Evolutionary conservation across 2,113 vertebrate species (phyloP).

Genomic region (Potamarius usumacintae): DNA sequence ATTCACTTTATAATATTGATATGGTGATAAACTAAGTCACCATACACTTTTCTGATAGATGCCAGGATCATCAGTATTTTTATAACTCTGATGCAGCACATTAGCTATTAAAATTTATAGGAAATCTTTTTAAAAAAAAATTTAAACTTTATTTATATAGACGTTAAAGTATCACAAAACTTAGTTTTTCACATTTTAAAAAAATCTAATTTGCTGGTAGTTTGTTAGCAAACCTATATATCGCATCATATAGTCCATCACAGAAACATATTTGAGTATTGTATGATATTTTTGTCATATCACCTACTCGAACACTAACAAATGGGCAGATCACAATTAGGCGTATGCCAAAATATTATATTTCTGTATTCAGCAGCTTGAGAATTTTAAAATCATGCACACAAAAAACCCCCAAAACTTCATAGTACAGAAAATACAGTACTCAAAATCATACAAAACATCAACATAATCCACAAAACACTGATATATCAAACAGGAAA

Average conservation of each 20-base stretch:
- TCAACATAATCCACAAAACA: constrained; percentile 63
- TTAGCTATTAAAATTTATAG: neutral
- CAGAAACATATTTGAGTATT: neutral
- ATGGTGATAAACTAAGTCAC: neutral
- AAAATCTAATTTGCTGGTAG: neutral
- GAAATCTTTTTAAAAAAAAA: neutral
- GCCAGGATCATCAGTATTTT: neutral
- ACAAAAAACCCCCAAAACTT: too few species aligned
- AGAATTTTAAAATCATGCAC: neutral
- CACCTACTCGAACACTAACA: neutral
- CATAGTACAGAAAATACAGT: constrained; percentile 3
- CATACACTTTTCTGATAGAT: neutral
- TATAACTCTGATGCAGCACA: neutral
- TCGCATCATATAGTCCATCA: neutral
- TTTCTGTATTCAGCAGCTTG: neutral
- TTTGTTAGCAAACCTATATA: neutral
- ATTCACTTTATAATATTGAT: neutral
- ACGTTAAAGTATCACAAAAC: too few species aligned
- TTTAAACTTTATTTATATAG: too few species aligned
- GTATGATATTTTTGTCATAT: neutral
- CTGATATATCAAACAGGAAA: neutral
- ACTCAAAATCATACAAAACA: constrained; percentile 63
- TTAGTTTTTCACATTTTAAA: neutral
- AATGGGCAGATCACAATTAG: neutral
- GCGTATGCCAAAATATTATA: neutral